Base-by-base conservation (phyloP, 2,113 vertebrate genomes). In the Apistogramma diplotaenia region DNA sequence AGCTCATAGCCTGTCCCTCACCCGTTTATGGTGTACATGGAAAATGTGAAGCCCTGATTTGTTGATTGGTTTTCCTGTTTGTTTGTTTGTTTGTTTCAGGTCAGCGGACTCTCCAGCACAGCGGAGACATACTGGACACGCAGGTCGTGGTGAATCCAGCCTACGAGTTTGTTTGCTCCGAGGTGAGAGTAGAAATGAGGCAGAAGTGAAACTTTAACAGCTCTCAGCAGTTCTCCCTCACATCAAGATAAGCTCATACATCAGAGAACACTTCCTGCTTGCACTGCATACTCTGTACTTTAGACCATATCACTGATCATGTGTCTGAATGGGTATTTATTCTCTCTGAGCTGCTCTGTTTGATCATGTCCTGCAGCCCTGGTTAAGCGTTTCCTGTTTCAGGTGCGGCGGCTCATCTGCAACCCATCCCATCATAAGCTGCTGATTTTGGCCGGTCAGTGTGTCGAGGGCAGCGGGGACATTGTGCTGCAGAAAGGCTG, bases 101-200 rank as follows among this genome's bases (percentile, higher is more conserved):
- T 35, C 97, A 99, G 89, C 89, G 96, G 85, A 98, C 96, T 13
- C 95, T 99, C 59, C 96, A 97, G 87, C 97, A 99, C 93, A 89
- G 90, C 0, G 96, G 97, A 2, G 97, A 98, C 1, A 82, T 96
- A 3, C 91, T 99, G 92, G 96, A 99, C 87, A 96, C 96, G 0
- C 93, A 96, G 83, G 97, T 99, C 10, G 87, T 99, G 31, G 94
- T 99, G 77, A 98, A 98, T 91, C 97, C 98, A 0, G 95, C 96
- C 0, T 96, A 96, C 29, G 95, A 94, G 56, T 96, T 96, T 2
- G 93, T 99, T 46, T 97, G 96, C 0, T 95, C 97, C 0, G 97
- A 99, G 97, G 98, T 99, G 91, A 93, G 95, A 2, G 94, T 13
- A 43, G 40, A 43, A 43, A 43, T 13, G 13, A 67, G 16, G 19